Conservation (phyloP, 2,113 vertebrate species). For the Gambusia holbrooki region DNA sequence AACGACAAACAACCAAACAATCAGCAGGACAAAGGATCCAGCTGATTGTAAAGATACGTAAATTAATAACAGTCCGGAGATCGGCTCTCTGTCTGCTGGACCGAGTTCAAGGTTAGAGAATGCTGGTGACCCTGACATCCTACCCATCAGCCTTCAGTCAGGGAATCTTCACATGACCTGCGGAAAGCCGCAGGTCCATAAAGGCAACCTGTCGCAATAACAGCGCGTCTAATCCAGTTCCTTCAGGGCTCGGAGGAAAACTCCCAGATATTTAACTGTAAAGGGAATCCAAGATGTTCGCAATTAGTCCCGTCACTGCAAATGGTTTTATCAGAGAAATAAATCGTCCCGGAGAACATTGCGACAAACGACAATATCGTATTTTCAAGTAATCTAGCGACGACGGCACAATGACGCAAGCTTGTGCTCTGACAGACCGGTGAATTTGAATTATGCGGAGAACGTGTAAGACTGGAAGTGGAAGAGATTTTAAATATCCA, state of each 20-base stretch:
- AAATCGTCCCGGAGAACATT: no score
- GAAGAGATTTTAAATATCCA: no score
- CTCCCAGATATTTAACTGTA: not conserved
- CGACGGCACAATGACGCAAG: no score
- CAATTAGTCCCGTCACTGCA: not conserved
- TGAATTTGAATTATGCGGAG: no score
- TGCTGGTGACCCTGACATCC: constrained; percentile 15
- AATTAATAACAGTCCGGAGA: not conserved
- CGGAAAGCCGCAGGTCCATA: not conserved
- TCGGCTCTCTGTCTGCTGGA: not conserved
- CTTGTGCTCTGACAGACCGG: no score
- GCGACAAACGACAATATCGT: no score
- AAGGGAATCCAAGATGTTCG: not conserved
- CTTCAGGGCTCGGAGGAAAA: not conserved
- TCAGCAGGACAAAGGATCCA: not conserved
- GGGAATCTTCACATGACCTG: not conserved
- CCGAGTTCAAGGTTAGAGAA: constrained; percentile 47
- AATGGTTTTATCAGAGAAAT: no score
- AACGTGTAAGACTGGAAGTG: no score
- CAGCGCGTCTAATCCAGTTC: not conserved
- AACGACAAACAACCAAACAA: not conserved
- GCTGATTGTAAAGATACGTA: no score
- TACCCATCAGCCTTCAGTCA: not conserved
- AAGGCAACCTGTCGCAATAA: not conserved
- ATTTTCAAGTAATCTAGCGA: no score